Conservation (phyloP, 2,888 invertebrate genomes). For the Strigamia maritima region DNA sequence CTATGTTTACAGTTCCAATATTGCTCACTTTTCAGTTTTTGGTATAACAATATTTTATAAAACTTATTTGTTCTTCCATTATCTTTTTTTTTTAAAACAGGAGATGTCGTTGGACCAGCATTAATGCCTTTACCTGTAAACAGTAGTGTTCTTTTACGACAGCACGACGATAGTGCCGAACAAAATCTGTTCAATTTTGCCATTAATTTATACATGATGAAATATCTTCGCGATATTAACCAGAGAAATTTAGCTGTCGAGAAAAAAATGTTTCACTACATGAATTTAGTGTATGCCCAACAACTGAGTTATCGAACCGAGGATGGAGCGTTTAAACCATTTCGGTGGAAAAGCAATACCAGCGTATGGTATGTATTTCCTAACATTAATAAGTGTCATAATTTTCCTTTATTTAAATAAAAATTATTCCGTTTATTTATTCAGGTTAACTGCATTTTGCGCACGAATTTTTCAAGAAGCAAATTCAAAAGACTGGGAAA, state of each 20-base stretch:
- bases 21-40: slow-evolving; percentile 56
- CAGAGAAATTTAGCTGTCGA: slow-evolving; percentile 80
- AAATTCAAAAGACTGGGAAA: slow-evolving; percentile 95
- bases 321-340: slow-evolving; percentile 86
- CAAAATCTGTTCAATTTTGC: slow-evolving; percentile 97
- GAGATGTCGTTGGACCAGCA: slow-evolving; percentile 88
- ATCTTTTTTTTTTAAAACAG: slow-evolving; percentile 59
- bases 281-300: slow-evolving; percentile 86
- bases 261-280: slow-evolving; percentile 74
- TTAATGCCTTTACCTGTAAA: slow-evolving; percentile 64
- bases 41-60: slow-evolving; percentile 47
- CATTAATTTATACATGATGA: slow-evolving; percentile 82
- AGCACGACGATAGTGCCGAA: slow-evolving; percentile 64
- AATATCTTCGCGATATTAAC: slow-evolving; percentile 86
- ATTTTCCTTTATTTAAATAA: not conserved
- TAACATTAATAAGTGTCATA: not conserved
- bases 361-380: slow-evolving; percentile 72
- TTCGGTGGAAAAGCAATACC: slow-evolving; percentile 58
- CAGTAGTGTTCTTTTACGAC: slow-evolving; percentile 51
- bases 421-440: slow-evolving; percentile 35
- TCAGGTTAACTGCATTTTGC: slow-evolving; percentile 84
- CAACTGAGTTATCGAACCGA: slow-evolving; percentile 85
- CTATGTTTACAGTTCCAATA: slow-evolving; percentile 91
- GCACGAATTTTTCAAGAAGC: slow-evolving; percentile 85
- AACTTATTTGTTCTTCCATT: not conserved